Percentiles rank a stretch among this genome's conserved stretches.
These are phyloP conservation scores for Anas acuta DNA, from an alignment of 2,797 vertebrate genomes.

Conservation along the genomic window DNA sequence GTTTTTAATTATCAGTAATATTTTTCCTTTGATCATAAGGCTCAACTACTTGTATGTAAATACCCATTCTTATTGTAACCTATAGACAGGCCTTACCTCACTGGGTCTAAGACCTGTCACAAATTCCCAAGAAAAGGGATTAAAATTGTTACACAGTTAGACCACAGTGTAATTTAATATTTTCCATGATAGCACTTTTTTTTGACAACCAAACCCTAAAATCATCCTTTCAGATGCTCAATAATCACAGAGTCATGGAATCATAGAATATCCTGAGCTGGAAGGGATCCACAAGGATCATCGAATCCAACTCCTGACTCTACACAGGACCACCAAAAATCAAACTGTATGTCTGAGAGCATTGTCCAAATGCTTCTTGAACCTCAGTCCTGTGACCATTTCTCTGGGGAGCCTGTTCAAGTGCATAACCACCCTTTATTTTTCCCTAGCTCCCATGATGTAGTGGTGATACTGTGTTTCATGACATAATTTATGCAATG, in stretches of 20 bases:
- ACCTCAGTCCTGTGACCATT: neutral
- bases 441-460: neutral
- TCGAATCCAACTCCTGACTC: neutral
- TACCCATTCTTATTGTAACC: neutral
- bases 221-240: neutral
- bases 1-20: neutral
- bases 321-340: neutral
- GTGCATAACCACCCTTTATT: neutral
- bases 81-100: neutral
- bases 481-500: neutral
- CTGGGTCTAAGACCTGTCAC: neutral
- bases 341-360: neutral
- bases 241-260: neutral
- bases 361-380: neutral
- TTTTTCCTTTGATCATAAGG: neutral
- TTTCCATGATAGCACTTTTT: neutral
- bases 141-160: neutral
- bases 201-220: neutral
- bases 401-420: neutral
- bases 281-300: neutral
- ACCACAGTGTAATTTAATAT: neutral
- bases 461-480: neutral
- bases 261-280: no score
- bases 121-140: neutral
- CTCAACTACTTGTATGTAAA: neutral